Percentiles rank a stretch among this genome's conserved stretches.
These are phyloP conservation scores for Elysia crispata DNA, from an alignment of 2,888 invertebrate species.

Conservation along the genomic window DNA sequence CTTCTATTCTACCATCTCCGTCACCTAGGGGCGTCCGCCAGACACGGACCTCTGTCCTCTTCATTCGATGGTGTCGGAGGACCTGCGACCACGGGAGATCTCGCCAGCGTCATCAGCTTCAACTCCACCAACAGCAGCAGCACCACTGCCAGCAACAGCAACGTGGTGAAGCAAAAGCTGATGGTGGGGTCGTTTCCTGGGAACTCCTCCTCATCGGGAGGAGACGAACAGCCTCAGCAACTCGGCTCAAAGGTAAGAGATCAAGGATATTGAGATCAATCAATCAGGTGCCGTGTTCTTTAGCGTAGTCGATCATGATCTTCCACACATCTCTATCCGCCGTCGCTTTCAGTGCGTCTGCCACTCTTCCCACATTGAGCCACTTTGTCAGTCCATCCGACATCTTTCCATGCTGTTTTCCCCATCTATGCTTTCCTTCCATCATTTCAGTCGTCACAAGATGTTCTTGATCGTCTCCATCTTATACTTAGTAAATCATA, in stretches of 20 bases:
- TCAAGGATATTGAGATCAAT: no score
- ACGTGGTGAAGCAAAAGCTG: slow-evolving; percentile 27
- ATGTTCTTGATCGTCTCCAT: no score
- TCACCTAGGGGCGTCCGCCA: not conserved
- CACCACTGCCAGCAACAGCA: slow-evolving; percentile 51
- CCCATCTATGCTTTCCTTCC: no score
- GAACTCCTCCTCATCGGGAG: slow-evolving; percentile 35
- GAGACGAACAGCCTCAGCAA: slow-evolving; percentile 63
- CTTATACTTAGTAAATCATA: no score
- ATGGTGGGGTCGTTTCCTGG: slow-evolving; percentile 21
- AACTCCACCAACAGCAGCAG: slow-evolving; percentile 79
- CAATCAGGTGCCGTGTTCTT: no score
- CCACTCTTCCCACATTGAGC: no score
- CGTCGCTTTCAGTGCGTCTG: no score
- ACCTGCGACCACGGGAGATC: slow-evolving; percentile 76
- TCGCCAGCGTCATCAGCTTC: slow-evolving; percentile 83
- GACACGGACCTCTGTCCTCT: not conserved
- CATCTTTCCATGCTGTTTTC: no score
- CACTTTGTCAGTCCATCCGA: no score
- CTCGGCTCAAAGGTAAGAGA: not conserved
- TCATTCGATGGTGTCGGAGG: not conserved
- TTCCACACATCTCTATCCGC: no score
- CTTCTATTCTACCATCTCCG: not conserved
- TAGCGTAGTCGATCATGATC: no score
- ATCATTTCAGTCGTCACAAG: no score